Evolutionary conservation across 2,888 invertebrate species (phyloP), one percentile per base, ranked within the genome.

Genomic region (Argyra leucocephala): DNA sequence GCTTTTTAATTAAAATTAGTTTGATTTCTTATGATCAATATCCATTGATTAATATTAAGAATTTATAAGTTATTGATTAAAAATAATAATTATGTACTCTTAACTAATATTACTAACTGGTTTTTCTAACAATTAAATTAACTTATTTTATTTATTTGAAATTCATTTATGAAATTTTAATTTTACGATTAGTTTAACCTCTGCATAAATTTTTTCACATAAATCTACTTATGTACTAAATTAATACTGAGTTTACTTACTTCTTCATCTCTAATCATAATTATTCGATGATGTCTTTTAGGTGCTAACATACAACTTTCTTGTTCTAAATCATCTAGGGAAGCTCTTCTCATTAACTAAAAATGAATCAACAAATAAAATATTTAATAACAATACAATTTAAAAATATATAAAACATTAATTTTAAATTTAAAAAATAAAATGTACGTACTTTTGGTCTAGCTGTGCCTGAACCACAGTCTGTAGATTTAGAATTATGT

Each of bases 291-390:
- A 73, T 94, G 93, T 1, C 90, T 81, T 75, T 85, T 86, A 0
- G 94, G 94, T 37, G 91, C 88, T 69, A 94, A 80, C 69, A 89
- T 88, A 76, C 91, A 91, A 1, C 89, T 87, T 73, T 88, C 88
- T 70, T 89, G 87, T 75, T 94, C 94, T 64, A 92, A 81, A 71
- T 91, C 91, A 72, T 92, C 91, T 58, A 91, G 75, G 0, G 89
- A 90, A 6, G 90, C 90, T 64, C 90, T 82, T 5, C 90, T 83
- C 3, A 87, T 83, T 73, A 89, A 79, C 86, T 85, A 70, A 3
- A 69, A 70, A 36, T 37, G 66, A 64, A 66, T 21, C n/a, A 63
- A 63, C 7, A 62, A 63, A n/a, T n/a, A 48, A 31, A 59, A 61
- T 31, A 63, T 62, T 23, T 21, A 64, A 22, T 37, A 74, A 73